phyloP scores from a whole-genome alignment of 2,888 invertebrate genomes.

The Lasioglossum zephyrum region DNA sequence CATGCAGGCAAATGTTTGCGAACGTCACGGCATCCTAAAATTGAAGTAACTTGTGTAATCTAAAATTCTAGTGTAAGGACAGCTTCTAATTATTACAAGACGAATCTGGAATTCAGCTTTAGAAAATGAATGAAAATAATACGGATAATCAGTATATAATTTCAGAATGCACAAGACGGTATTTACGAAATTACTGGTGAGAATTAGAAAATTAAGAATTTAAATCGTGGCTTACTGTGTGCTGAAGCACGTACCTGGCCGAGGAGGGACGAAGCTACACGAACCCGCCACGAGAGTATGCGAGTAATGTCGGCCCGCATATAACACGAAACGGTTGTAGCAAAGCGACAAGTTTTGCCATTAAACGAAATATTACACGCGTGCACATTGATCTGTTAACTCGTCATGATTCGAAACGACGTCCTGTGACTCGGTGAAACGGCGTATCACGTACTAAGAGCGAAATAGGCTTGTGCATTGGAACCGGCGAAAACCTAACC shows the following conservation, averaged over 20 bases:
- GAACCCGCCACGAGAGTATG: slow-evolving; percentile 56
- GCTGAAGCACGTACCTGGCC: slow-evolving; percentile 40
- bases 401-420: not conserved
- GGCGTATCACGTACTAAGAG: slow-evolving; percentile 18
- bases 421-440: not conserved
- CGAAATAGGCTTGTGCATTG: slow-evolving; percentile 15
- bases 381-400: not conserved
- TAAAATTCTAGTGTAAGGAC: not conserved
- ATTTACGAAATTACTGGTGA: not conserved
- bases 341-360: slow-evolving; percentile 35
- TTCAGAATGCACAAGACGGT: not conserved
- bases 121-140: not conserved
- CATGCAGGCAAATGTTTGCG: too few relatives aligned
- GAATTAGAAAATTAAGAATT: not conserved
- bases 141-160: not conserved
- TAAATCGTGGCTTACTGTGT: slow-evolving; percentile 7
- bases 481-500: slow-evolving; percentile 70
- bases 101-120: not conserved
- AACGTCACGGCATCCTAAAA: too few relatives aligned
- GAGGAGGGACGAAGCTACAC: slow-evolving; percentile 50
- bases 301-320: slow-evolving; percentile 55
- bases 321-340: slow-evolving; percentile 34
- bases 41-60: too few relatives aligned
- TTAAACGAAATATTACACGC: slow-evolving; percentile 29
- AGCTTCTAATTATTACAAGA: not conserved